Conservation (phyloP, 2,888 invertebrate genomes). For the Malacosoma neustria region DNA sequence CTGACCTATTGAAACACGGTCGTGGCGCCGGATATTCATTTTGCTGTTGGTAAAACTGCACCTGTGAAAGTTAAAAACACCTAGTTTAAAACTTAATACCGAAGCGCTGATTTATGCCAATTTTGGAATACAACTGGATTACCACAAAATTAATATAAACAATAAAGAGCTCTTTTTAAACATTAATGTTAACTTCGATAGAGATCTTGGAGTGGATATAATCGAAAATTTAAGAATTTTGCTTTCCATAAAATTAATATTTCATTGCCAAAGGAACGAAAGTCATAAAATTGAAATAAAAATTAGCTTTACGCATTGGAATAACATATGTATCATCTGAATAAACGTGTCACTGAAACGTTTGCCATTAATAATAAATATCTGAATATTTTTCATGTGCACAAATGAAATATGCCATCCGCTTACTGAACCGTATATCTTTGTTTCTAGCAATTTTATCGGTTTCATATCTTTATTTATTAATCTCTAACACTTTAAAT, state of each 20-base stretch:
- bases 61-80: too few species aligned
- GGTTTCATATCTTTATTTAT: constrained; percentile 20
- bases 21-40: too few species aligned
- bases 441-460: constrained; percentile 23
- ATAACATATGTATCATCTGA: background rate
- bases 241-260: background rate
- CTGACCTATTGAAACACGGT: too few species aligned
- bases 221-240: too few species aligned
- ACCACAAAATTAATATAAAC: too few species aligned
- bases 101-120: too few species aligned
- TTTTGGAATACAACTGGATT: too few species aligned
- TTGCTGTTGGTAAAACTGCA: too few species aligned
- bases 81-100: too few species aligned
- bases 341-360: constrained; percentile 7
- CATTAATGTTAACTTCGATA: too few species aligned
- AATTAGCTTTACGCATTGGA: background rate
- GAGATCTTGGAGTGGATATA: too few species aligned
- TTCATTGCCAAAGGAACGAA: background rate
- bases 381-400: constrained; percentile 5
- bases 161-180: too few species aligned
- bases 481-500: constrained; percentile 9
- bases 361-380: constrained; percentile 1
- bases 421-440: constrained; percentile 13
- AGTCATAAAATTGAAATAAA: background rate
- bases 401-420: constrained; percentile 24